Evolutionary conservation across 2,113 vertebrate genomes (phyloP).

Genomic region (Butorides virescens): DNA sequence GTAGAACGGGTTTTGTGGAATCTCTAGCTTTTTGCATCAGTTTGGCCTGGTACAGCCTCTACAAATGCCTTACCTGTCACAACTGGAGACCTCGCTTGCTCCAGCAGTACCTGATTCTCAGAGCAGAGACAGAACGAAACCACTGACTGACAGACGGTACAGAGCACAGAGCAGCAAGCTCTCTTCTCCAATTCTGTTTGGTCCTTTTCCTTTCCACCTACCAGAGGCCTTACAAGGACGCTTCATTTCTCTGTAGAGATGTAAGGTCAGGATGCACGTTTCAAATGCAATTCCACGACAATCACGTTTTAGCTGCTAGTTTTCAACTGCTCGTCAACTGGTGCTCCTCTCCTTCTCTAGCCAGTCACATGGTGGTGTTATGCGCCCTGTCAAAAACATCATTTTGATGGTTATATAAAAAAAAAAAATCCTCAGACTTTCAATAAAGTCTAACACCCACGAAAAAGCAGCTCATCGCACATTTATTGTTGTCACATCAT

Average conservation of each 20-base stretch:
- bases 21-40: neutral
- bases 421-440: neutral
- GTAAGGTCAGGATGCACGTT: neutral
- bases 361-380: neutral
- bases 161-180: neutral
- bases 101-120: neutral
- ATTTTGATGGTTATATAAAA: neutral
- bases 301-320: neutral
- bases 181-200: neutral
- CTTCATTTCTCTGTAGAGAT: neutral
- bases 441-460: neutral
- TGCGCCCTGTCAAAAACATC: neutral
- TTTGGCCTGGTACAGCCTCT: neutral
- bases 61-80: neutral
- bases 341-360: neutral
- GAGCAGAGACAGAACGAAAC: neutral
- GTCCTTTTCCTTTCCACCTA: neutral
- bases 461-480: neutral
- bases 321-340: neutral
- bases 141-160: neutral
- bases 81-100: neutral
- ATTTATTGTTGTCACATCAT: neutral
- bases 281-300: neutral
- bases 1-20: neutral
- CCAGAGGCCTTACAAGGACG: accelerated